phyloP scores from a whole-genome alignment of 2,888 invertebrate genomes.

The Lithophane semibrunnea region DNA sequence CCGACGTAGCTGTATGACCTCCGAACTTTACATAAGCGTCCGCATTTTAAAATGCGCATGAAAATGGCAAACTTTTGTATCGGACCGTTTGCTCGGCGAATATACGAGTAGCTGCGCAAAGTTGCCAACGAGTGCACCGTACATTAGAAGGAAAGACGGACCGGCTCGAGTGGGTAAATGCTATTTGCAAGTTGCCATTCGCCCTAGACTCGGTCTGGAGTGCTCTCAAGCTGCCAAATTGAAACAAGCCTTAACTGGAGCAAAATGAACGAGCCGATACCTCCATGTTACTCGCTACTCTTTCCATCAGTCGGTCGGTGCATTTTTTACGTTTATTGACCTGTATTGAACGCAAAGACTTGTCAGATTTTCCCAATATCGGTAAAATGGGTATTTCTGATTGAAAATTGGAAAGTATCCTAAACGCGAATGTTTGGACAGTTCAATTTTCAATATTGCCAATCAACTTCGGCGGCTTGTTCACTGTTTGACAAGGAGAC shows the following conservation, averaged over 20 bases:
- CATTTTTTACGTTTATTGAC: constrained; percentile 69
- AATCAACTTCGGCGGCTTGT: constrained; percentile 79
- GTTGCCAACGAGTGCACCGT: constrained; percentile 79
- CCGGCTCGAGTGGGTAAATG: constrained; percentile 80
- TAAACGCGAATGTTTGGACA: constrained; percentile 79
- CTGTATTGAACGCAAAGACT: constrained; percentile 67
- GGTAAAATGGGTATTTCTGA: constrained; percentile 73
- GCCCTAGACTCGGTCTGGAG: constrained; percentile 76
- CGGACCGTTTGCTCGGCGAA: constrained; percentile 68
- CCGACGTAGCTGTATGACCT: constrained; percentile 55
- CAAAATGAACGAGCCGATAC: constrained; percentile 81
- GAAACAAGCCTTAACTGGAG: constrained; percentile 81
- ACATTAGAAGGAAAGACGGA: constrained; percentile 77
- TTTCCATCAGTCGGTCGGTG: constrained; percentile 59
- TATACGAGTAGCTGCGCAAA: constrained; percentile 68
- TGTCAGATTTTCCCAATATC: constrained; percentile 76
- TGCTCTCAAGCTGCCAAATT: constrained; percentile 84
- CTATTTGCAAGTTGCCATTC: constrained; percentile 85
- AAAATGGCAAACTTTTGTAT: constrained; percentile 57
- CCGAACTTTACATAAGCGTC: constrained; percentile 42
- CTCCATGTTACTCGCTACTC: constrained; percentile 71
- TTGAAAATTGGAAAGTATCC: constrained; percentile 79
- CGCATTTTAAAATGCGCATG: constrained; percentile 49
- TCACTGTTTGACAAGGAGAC: constrained; percentile 78
- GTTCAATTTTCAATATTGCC: constrained; percentile 84